A percentile compares a stretch with the other conserved stretches of the same genome.
Conservation (phyloP, 2,797 vertebrate species). For the Phyllotis vaccarum region DNA sequence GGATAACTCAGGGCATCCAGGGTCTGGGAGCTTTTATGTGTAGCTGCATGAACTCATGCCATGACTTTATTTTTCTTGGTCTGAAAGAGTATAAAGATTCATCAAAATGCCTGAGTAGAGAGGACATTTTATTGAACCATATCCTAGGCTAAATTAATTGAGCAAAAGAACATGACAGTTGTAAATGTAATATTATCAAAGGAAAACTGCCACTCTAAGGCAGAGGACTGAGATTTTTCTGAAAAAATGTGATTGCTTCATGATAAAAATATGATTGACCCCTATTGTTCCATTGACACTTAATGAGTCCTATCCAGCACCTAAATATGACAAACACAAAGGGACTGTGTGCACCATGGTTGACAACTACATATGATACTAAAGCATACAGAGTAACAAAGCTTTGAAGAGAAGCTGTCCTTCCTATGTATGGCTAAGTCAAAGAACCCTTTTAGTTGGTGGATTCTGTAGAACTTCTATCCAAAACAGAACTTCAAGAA, state of each 20-base stretch:
- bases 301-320: constrained; percentile 77
- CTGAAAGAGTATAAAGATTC: constrained; percentile 73
- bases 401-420: constrained; percentile 42
- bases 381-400: neutral
- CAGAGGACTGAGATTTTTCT: constrained; percentile 77
- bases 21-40: constrained; percentile 44
- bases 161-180: constrained; percentile 82
- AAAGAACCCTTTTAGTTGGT: constrained; percentile 35
- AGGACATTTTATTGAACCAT: constrained; percentile 80
- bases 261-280: constrained; percentile 84
- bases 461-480: constrained; percentile 31
- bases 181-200: constrained; percentile 82
- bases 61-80: constrained; percentile 64
- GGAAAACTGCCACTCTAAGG: constrained; percentile 74
- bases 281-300: constrained; percentile 74
- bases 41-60: constrained; percentile 1
- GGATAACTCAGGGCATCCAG: neutral
- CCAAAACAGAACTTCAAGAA: constrained; percentile 33
- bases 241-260: constrained; percentile 80
- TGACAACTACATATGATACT: constrained; percentile 65
- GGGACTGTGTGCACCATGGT: constrained; percentile 27
- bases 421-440: constrained; percentile 57
- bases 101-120: constrained; percentile 77
- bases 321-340: constrained; percentile 74
- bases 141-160: constrained; percentile 83